Evolutionary conservation across 2,888 invertebrate genomes (phyloP).

Genomic region (Drosophila meridiana): DNA sequence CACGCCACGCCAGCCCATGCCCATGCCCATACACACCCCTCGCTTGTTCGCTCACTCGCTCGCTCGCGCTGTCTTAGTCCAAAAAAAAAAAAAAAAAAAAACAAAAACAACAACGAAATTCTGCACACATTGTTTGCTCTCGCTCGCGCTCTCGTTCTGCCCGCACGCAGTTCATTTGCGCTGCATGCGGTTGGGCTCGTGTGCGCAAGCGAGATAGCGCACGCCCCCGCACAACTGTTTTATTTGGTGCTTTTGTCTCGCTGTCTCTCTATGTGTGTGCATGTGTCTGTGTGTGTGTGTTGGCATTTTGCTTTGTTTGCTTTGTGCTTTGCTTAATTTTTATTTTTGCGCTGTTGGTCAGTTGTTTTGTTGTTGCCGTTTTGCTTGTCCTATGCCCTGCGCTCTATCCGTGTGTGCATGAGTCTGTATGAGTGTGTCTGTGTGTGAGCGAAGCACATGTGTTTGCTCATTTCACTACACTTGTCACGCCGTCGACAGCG

Average conservation of each 20-base stretch:
- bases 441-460: slow-evolving; percentile 18
- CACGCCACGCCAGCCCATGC: background rate
- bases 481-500: slow-evolving; percentile 64
- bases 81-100: slow-evolving; percentile 10
- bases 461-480: slow-evolving; percentile 66
- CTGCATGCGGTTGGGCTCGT: slow-evolving; percentile 12
- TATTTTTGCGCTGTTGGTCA: slow-evolving; percentile 49
- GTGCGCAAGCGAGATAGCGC: slow-evolving; percentile 42
- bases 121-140: slow-evolving; percentile 50
- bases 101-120: slow-evolving; percentile 14
- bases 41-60: slow-evolving; percentile 9
- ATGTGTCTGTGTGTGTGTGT: slow-evolving; percentile 33
- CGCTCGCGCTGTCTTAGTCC: slow-evolving; percentile 7
- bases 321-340: slow-evolving; percentile 62
- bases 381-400: slow-evolving; percentile 28
- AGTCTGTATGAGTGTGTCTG: background rate
- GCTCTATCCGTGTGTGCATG: slow-evolving; percentile 13
- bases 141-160: slow-evolving; percentile 29
- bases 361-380: slow-evolving; percentile 37
- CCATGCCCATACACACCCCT: background rate
- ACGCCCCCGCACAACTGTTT: slow-evolving; percentile 49
- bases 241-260: slow-evolving; percentile 42
- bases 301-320: slow-evolving; percentile 59
- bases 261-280: slow-evolving; percentile 12
- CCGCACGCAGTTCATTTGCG: slow-evolving; percentile 51